A percentile compares a stretch with the other conserved stretches of the same genome.
phyloP scores from a whole-genome alignment of 37 sponge, comb jelly and placozoan genomes.

The Oscarella lobularis region DNA sequence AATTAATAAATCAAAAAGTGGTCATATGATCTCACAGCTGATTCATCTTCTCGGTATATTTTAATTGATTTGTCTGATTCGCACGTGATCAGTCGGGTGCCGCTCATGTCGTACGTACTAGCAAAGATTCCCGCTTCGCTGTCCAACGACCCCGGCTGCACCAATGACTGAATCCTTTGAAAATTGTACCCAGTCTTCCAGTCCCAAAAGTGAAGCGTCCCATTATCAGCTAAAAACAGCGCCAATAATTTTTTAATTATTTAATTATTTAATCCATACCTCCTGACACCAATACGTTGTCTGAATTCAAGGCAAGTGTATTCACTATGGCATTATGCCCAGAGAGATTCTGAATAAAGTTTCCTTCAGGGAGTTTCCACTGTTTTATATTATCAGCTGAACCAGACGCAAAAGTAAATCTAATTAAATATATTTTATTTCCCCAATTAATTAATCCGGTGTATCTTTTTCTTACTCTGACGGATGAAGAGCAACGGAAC shows the following conservation, averaged over 20 bases:
- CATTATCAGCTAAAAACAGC: slow-evolving; percentile 71
- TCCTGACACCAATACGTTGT: slow-evolving; percentile 88
- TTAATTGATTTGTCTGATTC: slow-evolving; percentile 98
- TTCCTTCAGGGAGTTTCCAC: slow-evolving; percentile 97
- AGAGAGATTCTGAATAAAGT: slow-evolving; percentile 92
- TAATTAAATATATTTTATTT: background rate
- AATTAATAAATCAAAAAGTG: too few species aligned
- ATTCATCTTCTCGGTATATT: slow-evolving; percentile 94
- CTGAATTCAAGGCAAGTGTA: slow-evolving; percentile 73
- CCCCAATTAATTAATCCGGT: background rate
- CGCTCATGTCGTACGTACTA: slow-evolving; percentile 75
- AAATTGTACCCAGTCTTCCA: slow-evolving; percentile 96
- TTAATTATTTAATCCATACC: slow-evolving; percentile 32
- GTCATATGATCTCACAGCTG: slow-evolving; percentile 66
- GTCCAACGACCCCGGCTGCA: slow-evolving; percentile 97
- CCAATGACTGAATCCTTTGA: slow-evolving; percentile 74
- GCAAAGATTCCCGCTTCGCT: slow-evolving; percentile 93
- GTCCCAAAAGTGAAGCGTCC: slow-evolving; percentile 94
- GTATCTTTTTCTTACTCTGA: slow-evolving; percentile 47
- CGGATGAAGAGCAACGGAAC: slow-evolving; percentile 79
- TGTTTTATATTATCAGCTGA: slow-evolving; percentile 96
- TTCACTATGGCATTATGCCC: slow-evolving; percentile 94
- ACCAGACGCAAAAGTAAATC: slow-evolving; percentile 84
- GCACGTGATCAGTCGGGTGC: slow-evolving; percentile 77
- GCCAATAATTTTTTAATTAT: background rate